phyloP scores from a whole-genome alignment of 2,888 invertebrate species.

The Sinelater perroti region DNA sequence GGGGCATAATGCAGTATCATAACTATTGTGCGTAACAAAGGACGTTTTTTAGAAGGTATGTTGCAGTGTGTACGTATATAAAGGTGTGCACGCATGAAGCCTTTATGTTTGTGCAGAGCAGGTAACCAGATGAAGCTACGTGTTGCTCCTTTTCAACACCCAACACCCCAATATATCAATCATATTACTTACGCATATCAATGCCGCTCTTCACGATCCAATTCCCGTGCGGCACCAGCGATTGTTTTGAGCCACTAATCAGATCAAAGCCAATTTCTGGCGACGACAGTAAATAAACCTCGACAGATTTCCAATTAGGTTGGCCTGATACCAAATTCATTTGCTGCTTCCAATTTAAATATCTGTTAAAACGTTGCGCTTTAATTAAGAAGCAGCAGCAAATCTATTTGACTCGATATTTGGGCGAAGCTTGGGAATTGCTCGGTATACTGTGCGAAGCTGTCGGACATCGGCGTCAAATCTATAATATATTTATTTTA shows the following conservation, averaged over 20 bases:
- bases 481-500: no score
- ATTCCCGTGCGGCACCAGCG: no score
- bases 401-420: no score
- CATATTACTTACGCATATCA: conserved; percentile 58
- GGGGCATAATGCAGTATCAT: conserved; percentile 42
- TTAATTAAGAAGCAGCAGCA: no score
- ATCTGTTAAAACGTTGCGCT: no score
- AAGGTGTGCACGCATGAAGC: conserved; percentile 55
- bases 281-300: conserved; percentile 15
- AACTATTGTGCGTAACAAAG: conserved; percentile 52
- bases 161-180: conserved; percentile 60
- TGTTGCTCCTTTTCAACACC: conserved; percentile 40
- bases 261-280: neutral
- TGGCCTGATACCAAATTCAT: neutral
- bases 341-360: neutral
- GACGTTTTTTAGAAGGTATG: conserved; percentile 53
- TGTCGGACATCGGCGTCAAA: no score
- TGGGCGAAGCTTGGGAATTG: no score
- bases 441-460: no score
- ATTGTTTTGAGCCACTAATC: neutral
- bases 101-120: conserved; percentile 56
- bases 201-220: conserved; percentile 45
- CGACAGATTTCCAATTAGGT: conserved; percentile 20
- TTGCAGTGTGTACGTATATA: conserved; percentile 50
- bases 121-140: conserved; percentile 53